Evolutionary conservation across 1,140 invertebrate species (phyloP), one percentile per base, ranked within the genome.

Genomic region (Zaprionus ornatus): DNA sequence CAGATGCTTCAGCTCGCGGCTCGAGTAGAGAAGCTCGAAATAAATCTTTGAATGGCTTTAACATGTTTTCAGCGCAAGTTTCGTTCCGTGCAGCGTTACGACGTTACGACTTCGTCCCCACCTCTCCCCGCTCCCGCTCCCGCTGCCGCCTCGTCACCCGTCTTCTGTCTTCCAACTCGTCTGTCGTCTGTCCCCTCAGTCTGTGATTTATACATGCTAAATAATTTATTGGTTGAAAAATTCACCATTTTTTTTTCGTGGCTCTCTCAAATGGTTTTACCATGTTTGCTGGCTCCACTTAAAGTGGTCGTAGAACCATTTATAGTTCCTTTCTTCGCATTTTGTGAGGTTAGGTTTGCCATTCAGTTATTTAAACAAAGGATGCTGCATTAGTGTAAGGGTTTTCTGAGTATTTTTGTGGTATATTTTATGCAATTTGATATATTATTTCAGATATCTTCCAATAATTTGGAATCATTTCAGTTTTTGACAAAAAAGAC

Each of bases 31-130:
- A 25, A 50, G 54, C 66, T 76, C 56, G 62, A 81, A 81, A 86
- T 84, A 81, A 79, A 79, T 84, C 75, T 79, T 79, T 64, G 37
- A 85, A 81, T 79, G 76, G 79, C 79, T 77, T 85, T 85, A 78
- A 80, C 78, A 80, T 83, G 82, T 80, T 84, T 80, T 72, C 73
- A 75, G 73, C 60, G 54, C 79, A 81, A 79, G 67, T 80, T 78
- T 79, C 55, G 76, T 68, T 57, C 52, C 60, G 77, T 68, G 62
- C 57, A 35, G 48, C 61, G 19, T 55, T 64, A 32, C 56, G 42
- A 48, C 42, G 65, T 37, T 27, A 35, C 73, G 35, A 12, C 19
- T 50, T 4, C 5, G 37, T n/a, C 4, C n/a, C n/a, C 40, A n/a
- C 5, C 12, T 13, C 13, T n/a, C 4, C n/a, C n/a, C 40, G n/a